Evolutionary conservation across 23 tunicate species (phyloP).

Genomic region (Botrylloides violaceus): DNA sequence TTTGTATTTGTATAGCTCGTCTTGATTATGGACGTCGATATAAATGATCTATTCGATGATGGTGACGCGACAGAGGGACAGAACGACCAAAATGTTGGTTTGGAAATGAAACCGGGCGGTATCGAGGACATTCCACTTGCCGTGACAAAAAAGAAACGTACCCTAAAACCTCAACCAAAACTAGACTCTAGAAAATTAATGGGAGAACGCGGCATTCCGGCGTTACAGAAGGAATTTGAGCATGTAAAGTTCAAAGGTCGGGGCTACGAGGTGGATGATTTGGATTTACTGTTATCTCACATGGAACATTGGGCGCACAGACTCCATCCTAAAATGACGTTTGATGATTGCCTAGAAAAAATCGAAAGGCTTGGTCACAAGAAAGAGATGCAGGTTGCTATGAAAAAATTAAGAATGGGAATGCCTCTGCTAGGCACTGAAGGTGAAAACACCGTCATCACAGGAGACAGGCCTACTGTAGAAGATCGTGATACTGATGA

Average conservation of each 20-base stretch:
- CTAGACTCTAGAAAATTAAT: conserved; percentile 43
- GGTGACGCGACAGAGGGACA: not conserved
- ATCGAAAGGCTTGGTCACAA: conserved; percentile 81
- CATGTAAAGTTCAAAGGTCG: conserved; percentile 58
- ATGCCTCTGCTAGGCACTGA: conserved; percentile 58
- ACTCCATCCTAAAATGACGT: conserved; percentile 60
- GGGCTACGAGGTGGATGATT: conserved; percentile 80
- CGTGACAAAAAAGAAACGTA: conserved; percentile 40
- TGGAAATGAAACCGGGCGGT: conserved; percentile 9
- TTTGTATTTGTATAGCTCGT: too few relatives aligned
- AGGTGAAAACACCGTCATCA: conserved; percentile 60
- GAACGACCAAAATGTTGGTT: not conserved
- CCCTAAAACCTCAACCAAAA: conserved; percentile 74
- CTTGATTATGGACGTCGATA: not conserved
- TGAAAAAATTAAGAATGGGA: conserved; percentile 68
- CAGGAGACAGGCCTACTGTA: conserved; percentile 27
- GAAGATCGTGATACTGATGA: conserved; percentile 8
- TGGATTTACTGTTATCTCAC: conserved; percentile 42
- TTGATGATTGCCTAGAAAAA: conserved; percentile 87
- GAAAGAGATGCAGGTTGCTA: conserved; percentile 60
- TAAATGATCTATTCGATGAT: not conserved
- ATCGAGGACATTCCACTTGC: conserved; percentile 62
- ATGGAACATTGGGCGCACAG: conserved; percentile 96
- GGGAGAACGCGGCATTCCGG: conserved; percentile 71
- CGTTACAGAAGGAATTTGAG: conserved; percentile 37